Evolutionary conservation across 2,113 vertebrate species (phyloP), one percentile per base, ranked within the genome.

Genomic region (Ariopsis seemanni): DNA sequence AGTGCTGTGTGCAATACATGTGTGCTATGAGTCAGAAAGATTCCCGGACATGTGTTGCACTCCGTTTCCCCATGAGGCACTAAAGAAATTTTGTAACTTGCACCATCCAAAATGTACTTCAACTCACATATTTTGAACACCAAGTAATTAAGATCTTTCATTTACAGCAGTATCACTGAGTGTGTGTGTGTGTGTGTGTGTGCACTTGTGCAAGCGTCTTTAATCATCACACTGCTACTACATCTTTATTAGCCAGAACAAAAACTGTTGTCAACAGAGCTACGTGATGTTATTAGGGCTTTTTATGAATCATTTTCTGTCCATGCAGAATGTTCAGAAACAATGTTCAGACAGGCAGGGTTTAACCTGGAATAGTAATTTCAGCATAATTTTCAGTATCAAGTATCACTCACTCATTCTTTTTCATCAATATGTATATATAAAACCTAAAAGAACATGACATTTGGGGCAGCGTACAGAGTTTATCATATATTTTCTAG

Each of bases 1-100:
- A 14, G 60, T 5, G 22, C 10, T 65, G 72, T 69, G 60, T 87
- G 58, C 79, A 74, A 57, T 75, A 72, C 53, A 20, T 63, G 62
- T 63, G 62, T 7, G 18, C 42, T 84, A 22, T 88, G 82, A 88
- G 67, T 88, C 82, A 88, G 60, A 67, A 52, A 69, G 60, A 55
- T 88, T 88, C 87, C 86, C 48, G 82, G 60, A 88, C 82, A 25
- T 48, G 8, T 53, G 30, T 57, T 69, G 80, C 27, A 34, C 18
- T 69, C 48, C 84, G 62, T 67, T 84, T 88, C 82, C 25, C 52
- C 20, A 78, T 69, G 58, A 84, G 58, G 80, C 86, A 75, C 57
- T 75, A 77, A 87, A 87, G 53, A 20, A 72, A 77, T 88, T 84
- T 88, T 69, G 87, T 52, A 87, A 87, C 79, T 50, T 20, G 1